Percentiles rank a stretch among this genome's conserved stretches.
These are phyloP conservation scores for Pseudopodoces humilis DNA, from an alignment of 2,113 vertebrate genomes.

Conservation along the genomic window DNA sequence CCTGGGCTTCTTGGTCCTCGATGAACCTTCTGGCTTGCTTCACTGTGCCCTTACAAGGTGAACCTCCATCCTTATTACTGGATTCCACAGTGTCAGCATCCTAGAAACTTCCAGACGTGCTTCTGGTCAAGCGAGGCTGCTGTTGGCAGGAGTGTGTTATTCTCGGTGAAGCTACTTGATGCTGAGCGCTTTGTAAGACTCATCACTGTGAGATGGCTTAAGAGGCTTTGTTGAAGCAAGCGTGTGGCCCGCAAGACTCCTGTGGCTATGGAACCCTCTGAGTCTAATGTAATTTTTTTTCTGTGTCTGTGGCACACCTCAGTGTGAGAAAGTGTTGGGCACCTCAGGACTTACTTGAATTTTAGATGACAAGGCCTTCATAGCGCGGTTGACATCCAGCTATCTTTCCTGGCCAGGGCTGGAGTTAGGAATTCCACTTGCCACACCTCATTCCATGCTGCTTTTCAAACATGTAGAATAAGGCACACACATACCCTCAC, in stretches of 20 bases:
- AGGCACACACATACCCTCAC: background rate
- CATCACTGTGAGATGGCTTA: background rate
- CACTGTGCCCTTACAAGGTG: background rate
- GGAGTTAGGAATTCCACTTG: background rate
- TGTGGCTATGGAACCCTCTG: background rate
- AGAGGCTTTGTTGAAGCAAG: background rate
- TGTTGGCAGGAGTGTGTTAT: background rate
- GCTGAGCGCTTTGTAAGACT: background rate
- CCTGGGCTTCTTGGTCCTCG: background rate
- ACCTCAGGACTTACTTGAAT: background rate
- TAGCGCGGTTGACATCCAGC: background rate
- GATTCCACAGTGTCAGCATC: background rate
- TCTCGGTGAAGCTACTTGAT: rapidly evolving
- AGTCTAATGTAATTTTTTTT: background rate
- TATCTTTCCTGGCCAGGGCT: background rate
- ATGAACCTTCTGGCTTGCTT: background rate
- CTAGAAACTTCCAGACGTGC: background rate
- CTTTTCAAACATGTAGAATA: conserved; percentile 1
- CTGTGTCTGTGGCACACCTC: background rate
- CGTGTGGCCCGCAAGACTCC: background rate
- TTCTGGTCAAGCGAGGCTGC: background rate
- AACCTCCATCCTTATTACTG: background rate
- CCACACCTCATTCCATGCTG: conserved; percentile 37
- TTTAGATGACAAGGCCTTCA: background rate
- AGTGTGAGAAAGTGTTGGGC: background rate